These are phyloP conservation scores for Halichoeres trimaculatus DNA, from an alignment of 2,113 vertebrate genomes.

Conservation along the genomic window DNA sequence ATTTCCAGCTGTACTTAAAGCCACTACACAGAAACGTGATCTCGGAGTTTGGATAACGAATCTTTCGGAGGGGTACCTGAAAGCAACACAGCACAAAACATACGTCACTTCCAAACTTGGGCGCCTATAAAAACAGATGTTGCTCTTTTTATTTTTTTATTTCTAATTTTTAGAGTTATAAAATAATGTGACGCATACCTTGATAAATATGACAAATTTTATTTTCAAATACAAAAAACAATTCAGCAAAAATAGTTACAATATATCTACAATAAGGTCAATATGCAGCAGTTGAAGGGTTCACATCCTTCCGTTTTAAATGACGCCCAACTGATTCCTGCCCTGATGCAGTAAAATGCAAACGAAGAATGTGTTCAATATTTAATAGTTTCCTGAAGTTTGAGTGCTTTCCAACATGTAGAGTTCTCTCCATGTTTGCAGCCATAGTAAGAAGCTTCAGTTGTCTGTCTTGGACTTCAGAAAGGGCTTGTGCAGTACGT, in stretches of 20 bases:
- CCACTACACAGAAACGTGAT: neutral
- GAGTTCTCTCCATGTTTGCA: neutral
- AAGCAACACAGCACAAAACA: neutral
- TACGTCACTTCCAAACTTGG: no score
- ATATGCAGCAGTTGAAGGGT: neutral
- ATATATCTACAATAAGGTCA: neutral
- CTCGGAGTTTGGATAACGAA: rapidly evolving
- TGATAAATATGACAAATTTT: conserved; percentile 24
- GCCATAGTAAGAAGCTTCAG: conserved; percentile 35
- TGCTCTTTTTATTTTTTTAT: no score
- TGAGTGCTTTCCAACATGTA: neutral
- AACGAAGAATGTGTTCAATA: neutral
- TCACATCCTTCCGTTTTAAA: neutral
- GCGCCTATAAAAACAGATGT: no score
- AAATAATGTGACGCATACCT: neutral
- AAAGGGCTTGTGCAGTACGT: conserved; percentile 81
- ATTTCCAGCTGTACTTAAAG: neutral
- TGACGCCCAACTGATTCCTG: neutral
- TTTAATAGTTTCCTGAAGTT: neutral
- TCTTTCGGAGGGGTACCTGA: neutral
- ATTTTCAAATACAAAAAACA: conserved; percentile 25
- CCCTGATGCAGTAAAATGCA: neutral
- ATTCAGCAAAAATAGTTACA: neutral
- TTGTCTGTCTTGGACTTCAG: conserved; percentile 73
- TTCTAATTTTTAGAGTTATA: neutral